Evolutionary conservation across 2,888 invertebrate genomes (phyloP).

Genomic region (Tortricodes alternella): DNA sequence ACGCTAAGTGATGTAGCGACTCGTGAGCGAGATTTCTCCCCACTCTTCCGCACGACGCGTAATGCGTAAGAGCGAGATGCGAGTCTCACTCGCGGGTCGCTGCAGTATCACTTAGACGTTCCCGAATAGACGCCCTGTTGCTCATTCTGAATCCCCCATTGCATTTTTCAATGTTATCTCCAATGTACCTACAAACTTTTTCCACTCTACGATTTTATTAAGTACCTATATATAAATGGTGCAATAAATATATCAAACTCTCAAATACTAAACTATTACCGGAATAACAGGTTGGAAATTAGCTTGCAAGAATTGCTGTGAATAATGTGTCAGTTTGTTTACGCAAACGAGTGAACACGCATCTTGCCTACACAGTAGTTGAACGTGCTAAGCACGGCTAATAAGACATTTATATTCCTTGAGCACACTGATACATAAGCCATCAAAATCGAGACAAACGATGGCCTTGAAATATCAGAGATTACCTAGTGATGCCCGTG

Average conservation of each 20-base stretch:
- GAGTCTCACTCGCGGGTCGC: too few species aligned
- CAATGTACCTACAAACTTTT: too few species aligned
- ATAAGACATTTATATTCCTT: constrained; percentile 45
- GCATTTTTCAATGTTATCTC: too few species aligned
- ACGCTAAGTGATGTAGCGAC: too few species aligned
- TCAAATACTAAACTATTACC: not conserved
- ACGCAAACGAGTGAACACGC: constrained; percentile 3
- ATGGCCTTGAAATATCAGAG: constrained; percentile 39
- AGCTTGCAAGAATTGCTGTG: not conserved
- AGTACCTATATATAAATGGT: not conserved
- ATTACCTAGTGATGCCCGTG: not conserved
- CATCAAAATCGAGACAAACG: constrained; percentile 39
- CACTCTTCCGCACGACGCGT: too few species aligned
- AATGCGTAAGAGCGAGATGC: too few species aligned
- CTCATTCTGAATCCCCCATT: too few species aligned
- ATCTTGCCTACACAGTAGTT: constrained; percentile 23
- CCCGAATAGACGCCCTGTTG: too few species aligned
- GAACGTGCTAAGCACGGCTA: constrained; percentile 36
- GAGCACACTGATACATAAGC: constrained; percentile 29
- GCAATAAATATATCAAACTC: not conserved
- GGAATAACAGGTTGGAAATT: not conserved
- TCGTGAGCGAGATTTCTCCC: too few species aligned
- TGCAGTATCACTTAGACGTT: too few species aligned
- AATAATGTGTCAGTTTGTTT: not conserved
- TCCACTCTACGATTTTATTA: not conserved